These are phyloP conservation scores for Nothocercus julius DNA, from an alignment of 2,113 vertebrate genomes.

Conservation along the genomic window DNA sequence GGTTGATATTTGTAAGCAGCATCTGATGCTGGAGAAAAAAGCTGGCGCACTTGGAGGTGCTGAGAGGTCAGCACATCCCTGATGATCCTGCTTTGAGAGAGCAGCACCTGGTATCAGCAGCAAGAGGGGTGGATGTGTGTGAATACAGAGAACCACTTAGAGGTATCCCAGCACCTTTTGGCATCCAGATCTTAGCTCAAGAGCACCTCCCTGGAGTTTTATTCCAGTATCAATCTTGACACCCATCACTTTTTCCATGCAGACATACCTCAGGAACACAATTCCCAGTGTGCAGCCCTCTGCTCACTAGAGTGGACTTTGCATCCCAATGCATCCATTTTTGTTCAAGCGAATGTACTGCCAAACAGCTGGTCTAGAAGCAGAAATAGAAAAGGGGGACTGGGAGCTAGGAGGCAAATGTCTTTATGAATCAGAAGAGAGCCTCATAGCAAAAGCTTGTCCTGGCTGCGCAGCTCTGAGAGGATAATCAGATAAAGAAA, in stretches of 20 bases:
- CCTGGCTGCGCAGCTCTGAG: background rate
- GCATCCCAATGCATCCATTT: background rate
- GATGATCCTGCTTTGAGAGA: background rate
- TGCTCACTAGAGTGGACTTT: background rate
- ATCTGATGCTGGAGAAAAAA: background rate
- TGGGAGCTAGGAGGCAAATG: background rate
- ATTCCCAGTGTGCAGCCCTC: background rate
- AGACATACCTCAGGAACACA: background rate
- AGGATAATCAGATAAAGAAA: fast-evolving
- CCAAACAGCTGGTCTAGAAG: background rate
- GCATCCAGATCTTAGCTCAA: background rate
- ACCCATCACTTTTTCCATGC: fast-evolving
- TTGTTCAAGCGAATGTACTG: background rate
- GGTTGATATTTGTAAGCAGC: background rate
- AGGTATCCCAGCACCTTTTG: background rate
- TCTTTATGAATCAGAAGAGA: background rate
- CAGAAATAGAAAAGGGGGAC: background rate
- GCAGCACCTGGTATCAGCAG: background rate
- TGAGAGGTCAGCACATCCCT: no score
- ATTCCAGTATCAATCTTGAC: background rate
- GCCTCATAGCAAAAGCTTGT: background rate
- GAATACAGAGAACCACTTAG: no score
- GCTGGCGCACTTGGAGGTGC: background rate
- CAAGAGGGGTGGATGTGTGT: background rate
- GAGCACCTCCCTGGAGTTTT: background rate